phyloP scores from a whole-genome alignment of 2,797 vertebrate genomes.

The Cygnus olor region DNA sequence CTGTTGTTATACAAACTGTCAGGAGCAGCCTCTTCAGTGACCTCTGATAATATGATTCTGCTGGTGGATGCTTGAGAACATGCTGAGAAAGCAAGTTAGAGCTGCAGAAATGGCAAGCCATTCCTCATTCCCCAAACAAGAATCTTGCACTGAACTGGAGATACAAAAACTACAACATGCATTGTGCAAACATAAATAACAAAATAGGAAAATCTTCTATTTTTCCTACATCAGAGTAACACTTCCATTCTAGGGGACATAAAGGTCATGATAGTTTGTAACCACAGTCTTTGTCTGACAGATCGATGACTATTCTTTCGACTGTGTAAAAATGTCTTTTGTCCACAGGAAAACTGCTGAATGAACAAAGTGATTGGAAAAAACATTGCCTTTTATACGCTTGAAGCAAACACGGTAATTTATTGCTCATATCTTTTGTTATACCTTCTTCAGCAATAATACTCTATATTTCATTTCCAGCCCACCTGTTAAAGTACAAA shows the following conservation, averaged over 20 bases:
- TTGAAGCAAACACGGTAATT: slow-evolving; percentile 62
- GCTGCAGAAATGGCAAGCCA: slow-evolving; percentile 39
- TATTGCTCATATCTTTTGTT: slow-evolving; percentile 46
- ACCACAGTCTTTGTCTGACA: slow-evolving; percentile 39
- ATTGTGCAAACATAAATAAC: background rate
- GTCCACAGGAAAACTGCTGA: slow-evolving; percentile 52
- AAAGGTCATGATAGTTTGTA: slow-evolving; percentile 14
- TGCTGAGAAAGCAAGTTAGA: slow-evolving; percentile 59
- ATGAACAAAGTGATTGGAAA: slow-evolving; percentile 50
- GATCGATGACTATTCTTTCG: slow-evolving; percentile 23
- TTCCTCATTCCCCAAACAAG: slow-evolving; percentile 55
- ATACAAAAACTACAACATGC: background rate
- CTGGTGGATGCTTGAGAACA: slow-evolving; percentile 1
- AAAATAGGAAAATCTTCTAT: background rate
- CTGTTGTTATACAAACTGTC: slow-evolving; percentile 45
- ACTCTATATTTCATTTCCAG: slow-evolving; percentile 49
- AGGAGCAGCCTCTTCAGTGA: slow-evolving; percentile 48
- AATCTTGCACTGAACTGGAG: background rate
- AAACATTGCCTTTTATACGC: slow-evolving; percentile 22
- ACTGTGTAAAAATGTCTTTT: slow-evolving; percentile 58
- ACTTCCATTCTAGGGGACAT: background rate
- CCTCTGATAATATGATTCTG: slow-evolving; percentile 62
- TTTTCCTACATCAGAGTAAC: background rate
- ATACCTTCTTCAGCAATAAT: slow-evolving; percentile 49
- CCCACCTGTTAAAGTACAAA: slow-evolving; percentile 46